Evolutionary conservation across 2,888 invertebrate genomes (phyloP).

Genomic region (Ochropleura leucogaster): DNA sequence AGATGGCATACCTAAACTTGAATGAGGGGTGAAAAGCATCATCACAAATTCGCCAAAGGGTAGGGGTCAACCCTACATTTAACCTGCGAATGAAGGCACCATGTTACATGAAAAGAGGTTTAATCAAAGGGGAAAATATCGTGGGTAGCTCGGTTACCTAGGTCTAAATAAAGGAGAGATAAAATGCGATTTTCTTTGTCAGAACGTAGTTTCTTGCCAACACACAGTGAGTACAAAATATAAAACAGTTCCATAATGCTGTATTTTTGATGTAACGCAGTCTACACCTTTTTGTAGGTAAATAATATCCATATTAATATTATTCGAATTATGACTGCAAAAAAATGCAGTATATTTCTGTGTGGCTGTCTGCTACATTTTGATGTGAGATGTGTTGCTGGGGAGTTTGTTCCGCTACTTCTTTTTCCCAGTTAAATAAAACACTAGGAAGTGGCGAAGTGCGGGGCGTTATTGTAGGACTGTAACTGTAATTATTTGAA

Average conservation of each 20-base stretch:
- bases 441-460: no score
- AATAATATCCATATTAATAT: not conserved
- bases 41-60: slow-evolving; percentile 4
- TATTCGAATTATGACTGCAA: not conserved
- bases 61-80: slow-evolving; percentile 6
- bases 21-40: slow-evolving; percentile 4
- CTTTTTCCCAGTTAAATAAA: no score
- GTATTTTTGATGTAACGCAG: not conserved
- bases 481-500: no score
- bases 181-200: not conserved
- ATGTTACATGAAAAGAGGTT: not conserved
- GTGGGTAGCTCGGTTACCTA: not conserved
- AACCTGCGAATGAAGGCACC: not conserved
- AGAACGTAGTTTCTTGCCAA: not conserved
- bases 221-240: not conserved
- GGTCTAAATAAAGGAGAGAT: not conserved
- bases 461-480: no score
- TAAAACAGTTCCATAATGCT: not conserved
- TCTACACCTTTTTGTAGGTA: not conserved
- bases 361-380: not conserved
- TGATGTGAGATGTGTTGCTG: no score
- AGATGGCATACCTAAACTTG: not conserved
- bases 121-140: not conserved
- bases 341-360: not conserved
- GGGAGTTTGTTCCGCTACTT: no score